Evolutionary conservation across 2,888 invertebrate species (phyloP).

Genomic region (Iselma pallidipennis): DNA sequence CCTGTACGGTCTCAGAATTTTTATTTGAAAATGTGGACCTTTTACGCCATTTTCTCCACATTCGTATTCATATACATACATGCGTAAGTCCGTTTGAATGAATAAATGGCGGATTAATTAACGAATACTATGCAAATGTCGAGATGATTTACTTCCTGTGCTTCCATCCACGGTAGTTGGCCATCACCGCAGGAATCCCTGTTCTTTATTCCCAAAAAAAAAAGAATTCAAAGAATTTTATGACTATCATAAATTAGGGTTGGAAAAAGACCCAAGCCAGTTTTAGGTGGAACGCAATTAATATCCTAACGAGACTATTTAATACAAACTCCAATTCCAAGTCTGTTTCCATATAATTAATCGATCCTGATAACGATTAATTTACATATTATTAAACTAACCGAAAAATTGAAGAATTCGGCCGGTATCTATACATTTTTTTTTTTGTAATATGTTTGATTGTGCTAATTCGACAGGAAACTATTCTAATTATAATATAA

Average conservation of each 20-base stretch:
- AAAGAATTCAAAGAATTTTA: not conserved
- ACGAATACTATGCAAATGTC: not conserved
- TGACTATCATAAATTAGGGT: not conserved
- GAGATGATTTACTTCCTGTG: not conserved
- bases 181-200: not conserved
- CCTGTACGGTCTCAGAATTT: not conserved
- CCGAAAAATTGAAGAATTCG: not conserved
- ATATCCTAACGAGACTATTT: not conserved
- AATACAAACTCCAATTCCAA: not conserved
- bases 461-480: too few relatives aligned
- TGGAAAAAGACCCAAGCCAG: not conserved
- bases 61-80: not conserved
- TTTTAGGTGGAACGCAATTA: not conserved
- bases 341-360: conserved; percentile 26
- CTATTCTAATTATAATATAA: too few relatives aligned
- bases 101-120: not conserved
- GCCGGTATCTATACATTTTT: too few relatives aligned
- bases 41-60: not conserved
- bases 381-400: conserved; percentile 24
- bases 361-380: conserved; percentile 25
- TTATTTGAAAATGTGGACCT: not conserved
- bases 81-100: not conserved
- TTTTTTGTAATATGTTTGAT: too few relatives aligned
- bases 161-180: not conserved
- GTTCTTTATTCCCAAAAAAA: not conserved